A percentile compares a stretch with the other conserved stretches of the same genome.
These are phyloP conservation scores for Marisa cornuarietis DNA, from an alignment of 1,140 invertebrate genomes.

Conservation along the genomic window DNA sequence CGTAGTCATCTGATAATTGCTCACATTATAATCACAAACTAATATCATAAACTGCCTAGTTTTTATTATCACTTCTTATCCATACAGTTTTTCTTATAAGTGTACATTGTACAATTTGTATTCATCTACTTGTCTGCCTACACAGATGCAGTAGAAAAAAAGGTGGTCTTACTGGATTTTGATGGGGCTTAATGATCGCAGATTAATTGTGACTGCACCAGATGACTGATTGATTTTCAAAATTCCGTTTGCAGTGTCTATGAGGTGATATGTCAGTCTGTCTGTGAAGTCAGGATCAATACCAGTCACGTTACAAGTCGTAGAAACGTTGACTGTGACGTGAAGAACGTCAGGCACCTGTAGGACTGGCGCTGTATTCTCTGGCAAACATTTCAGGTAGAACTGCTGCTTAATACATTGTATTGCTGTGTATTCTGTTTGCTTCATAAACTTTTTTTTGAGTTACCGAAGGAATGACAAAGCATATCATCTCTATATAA, in stretches of 20 bases:
- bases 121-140: background rate
- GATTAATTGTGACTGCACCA: background rate
- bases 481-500: no score
- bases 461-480: no score
- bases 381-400: background rate
- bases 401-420: no score
- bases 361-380: background rate
- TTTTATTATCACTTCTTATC: no score
- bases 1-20: no score
- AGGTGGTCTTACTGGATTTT: background rate
- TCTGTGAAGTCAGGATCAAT: background rate
- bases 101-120: background rate
- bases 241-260: background rate
- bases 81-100: background rate
- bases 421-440: no score
- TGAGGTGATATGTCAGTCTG: conserved; percentile 4
- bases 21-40: background rate
- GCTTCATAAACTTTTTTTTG: no score
- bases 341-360: background rate
- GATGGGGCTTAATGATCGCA: background rate
- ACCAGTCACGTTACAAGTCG: background rate
- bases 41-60: background rate
- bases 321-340: background rate
- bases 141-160: no score
- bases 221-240: background rate